A percentile compares a stretch with the other conserved stretches of the same genome.
phyloP scores from a whole-genome alignment of 2,888 invertebrate genomes.

The Dinocampus coccinellae region DNA sequence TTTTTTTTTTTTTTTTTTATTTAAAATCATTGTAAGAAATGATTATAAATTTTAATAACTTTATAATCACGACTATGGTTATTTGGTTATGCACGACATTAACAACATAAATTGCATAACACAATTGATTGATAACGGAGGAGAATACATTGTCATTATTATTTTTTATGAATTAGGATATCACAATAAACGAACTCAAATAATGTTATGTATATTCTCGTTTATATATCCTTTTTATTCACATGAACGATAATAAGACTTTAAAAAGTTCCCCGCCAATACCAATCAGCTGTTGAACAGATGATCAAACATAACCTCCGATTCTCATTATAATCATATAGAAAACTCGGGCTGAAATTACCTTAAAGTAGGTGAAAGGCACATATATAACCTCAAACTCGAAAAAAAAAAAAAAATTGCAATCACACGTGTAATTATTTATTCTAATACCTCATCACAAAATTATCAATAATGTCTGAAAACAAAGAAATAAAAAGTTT shows the following conservation, averaged over 20 bases:
- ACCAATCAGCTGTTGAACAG: not conserved
- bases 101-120: not conserved
- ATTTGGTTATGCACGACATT: not conserved
- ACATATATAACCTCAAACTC: too few relatives aligned
- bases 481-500: constrained; percentile 68
- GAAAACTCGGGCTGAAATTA: too few relatives aligned
- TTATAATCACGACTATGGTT: constrained; percentile 14
- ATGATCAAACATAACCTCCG: not conserved
- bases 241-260: not conserved
- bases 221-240: not conserved
- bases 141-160: constrained; percentile 57
- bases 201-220: constrained; percentile 24
- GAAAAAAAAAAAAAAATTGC: too few relatives aligned
- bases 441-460: too few relatives aligned
- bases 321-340: too few relatives aligned
- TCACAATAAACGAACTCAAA: constrained; percentile 58
- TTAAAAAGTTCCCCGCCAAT: not conserved
- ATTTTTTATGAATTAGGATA: constrained; percentile 62
- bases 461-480: not conserved
- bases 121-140: constrained; percentile 6
- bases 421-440: too few relatives aligned
- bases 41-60: not conserved
- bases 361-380: too few relatives aligned
- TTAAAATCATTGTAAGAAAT: not conserved
- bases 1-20: not conserved